Conservation (phyloP, 2,797 vertebrate species). For the Gorsachius magnificus region DNA sequence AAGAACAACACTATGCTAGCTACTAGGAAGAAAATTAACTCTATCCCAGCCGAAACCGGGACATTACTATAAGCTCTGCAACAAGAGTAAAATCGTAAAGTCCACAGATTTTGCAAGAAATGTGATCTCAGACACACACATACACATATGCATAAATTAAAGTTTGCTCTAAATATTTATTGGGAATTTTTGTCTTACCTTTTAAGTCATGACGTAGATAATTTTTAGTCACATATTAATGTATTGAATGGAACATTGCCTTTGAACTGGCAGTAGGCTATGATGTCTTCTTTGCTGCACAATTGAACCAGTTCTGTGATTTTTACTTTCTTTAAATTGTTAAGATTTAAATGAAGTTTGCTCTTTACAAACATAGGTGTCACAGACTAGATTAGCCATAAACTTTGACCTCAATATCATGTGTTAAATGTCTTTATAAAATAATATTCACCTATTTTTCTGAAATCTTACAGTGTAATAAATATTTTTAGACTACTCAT, state of each 20-base stretch:
- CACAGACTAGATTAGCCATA: neutral
- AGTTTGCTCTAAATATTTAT: neutral
- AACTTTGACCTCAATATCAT: neutral
- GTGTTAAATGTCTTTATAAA: neutral
- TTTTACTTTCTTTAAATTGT: neutral
- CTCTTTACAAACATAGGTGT: neutral
- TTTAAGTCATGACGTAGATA: neutral
- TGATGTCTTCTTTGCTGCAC: neutral
- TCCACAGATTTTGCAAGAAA: neutral
- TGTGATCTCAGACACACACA: no score
- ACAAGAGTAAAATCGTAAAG: neutral
- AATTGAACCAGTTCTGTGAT: neutral
- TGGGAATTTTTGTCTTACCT: neutral
- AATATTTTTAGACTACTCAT: neutral
- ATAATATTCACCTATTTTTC: neutral
- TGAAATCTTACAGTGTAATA: neutral
- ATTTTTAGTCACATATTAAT: neutral
- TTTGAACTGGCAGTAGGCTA: neutral
- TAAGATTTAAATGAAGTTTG: neutral
- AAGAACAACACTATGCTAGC: no score
- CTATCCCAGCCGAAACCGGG: no score
- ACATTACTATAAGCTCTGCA: neutral
- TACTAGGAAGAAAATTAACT: no score
- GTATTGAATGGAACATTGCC: neutral
- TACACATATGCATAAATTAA: neutral